Percentiles rank a stretch among this genome's conserved stretches.
Evolutionary conservation across 2,888 invertebrate species (phyloP).

Genomic region (Macrophya annulata): DNA sequence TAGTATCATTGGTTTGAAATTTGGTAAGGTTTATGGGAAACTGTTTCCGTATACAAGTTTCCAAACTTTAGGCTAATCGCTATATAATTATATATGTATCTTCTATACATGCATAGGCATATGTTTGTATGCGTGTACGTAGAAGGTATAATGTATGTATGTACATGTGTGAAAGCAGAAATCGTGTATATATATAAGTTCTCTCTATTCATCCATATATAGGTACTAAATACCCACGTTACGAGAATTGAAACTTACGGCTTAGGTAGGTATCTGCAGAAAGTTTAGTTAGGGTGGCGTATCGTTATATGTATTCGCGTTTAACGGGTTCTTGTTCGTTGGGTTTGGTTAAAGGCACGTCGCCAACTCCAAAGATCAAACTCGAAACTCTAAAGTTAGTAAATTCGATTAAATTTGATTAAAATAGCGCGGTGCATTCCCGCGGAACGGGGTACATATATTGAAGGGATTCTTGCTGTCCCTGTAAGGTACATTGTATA

Average conservation of each 20-base stretch:
- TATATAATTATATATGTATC: not conserved
- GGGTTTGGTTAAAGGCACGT: conserved; percentile 40
- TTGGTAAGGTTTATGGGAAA: not conserved
- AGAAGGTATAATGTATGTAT: no score
- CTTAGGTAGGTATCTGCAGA: conserved; percentile 4
- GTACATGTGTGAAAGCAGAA: not conserved
- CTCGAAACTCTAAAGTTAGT: not conserved
- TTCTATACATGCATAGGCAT: not conserved
- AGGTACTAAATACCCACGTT: not conserved
- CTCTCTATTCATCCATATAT: not conserved
- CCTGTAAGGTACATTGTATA: not conserved
- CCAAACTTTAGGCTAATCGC: not conserved
- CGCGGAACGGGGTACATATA: conserved; percentile 12
- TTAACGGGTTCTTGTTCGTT: conserved; percentile 31
- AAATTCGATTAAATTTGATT: conserved; percentile 35
- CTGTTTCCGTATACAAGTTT: not conserved
- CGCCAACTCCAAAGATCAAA: conserved; percentile 33
- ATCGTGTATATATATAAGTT: not conserved
- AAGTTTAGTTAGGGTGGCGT: conserved; percentile 8
- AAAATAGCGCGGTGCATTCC: conserved; percentile 39
- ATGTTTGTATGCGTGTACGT: not conserved
- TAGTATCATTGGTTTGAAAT: conserved; percentile 6
- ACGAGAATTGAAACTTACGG: conserved; percentile 20
- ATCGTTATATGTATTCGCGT: conserved; percentile 22
- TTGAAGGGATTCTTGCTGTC: conserved; percentile 24